phyloP scores from a whole-genome alignment of 2,797 vertebrate species.

The Leuciscus waleckii region DNA sequence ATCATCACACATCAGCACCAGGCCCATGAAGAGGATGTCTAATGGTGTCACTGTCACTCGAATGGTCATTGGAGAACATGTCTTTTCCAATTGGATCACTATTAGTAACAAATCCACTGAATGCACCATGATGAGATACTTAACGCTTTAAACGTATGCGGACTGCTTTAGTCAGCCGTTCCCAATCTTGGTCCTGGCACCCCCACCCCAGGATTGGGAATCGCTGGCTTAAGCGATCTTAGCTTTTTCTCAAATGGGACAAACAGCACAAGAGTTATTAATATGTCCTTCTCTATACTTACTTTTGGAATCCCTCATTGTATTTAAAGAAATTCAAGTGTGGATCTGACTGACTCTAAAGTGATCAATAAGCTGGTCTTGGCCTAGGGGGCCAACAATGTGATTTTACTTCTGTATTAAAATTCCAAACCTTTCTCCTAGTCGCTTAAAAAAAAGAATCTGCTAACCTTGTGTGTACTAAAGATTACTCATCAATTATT shows the following conservation, averaged over 20 bases:
- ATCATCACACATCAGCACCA: constrained; percentile 16
- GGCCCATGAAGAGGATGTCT: constrained; percentile 10
- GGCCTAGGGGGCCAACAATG: constrained; percentile 9
- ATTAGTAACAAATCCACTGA: neutral
- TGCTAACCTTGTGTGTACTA: constrained; percentile 17
- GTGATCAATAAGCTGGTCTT: constrained; percentile 22
- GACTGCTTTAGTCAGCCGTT: neutral
- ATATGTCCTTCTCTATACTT: neutral
- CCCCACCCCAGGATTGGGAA: neutral
- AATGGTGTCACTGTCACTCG: neutral
- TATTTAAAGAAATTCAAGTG: constrained; percentile 30
- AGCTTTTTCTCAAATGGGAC: neutral
- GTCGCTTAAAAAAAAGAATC: neutral
- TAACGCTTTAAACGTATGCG: constrained; percentile 19
- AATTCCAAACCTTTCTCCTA: constrained; percentile 11
- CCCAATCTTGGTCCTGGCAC: neutral
- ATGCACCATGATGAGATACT: neutral
- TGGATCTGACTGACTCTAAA: constrained; percentile 12
- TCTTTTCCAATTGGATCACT: neutral
- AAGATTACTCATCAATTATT: neutral
- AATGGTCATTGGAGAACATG: neutral
- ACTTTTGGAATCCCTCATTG: neutral
- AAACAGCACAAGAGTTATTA: neutral
- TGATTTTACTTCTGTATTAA: neutral
- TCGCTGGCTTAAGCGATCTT: neutral